Conservation (phyloP, 2,888 invertebrate genomes). For the Erebia palarica region DNA sequence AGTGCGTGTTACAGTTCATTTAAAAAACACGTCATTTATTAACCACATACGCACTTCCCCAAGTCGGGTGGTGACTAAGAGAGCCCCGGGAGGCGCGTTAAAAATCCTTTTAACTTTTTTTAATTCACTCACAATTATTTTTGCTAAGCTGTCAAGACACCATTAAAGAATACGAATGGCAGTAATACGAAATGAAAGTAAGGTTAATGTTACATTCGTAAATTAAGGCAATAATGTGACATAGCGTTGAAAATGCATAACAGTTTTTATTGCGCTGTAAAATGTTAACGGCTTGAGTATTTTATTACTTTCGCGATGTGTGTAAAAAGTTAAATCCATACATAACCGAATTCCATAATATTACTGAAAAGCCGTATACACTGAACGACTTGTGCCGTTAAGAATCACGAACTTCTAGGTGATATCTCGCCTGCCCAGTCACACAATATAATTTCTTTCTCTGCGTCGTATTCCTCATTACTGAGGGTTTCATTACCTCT, state of each 20-base stretch:
- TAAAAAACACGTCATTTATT: conserved; percentile 17
- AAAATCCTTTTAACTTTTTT: conserved; percentile 33
- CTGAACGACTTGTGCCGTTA: too few species aligned
- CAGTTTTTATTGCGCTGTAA: conserved; percentile 25
- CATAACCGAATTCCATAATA: not conserved
- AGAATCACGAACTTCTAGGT: too few species aligned
- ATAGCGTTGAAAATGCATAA: conserved; percentile 28
- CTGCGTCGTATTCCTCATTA: too few species aligned
- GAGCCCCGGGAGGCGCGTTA: conserved; percentile 22
- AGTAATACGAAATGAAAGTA: conserved; percentile 22
- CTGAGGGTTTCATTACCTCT: too few species aligned
- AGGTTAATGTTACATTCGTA: conserved; percentile 29
- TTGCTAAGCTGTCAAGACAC: conserved; percentile 27
- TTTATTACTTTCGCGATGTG: not conserved
- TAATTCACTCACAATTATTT: conserved; percentile 28
- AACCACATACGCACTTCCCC: conserved; percentile 23
- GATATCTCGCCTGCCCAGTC: too few species aligned
- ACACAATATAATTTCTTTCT: too few species aligned
- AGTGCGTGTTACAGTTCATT: conserved; percentile 15
- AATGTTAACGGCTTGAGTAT: conserved; percentile 12
- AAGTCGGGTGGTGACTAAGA: conserved; percentile 36
- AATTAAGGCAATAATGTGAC: conserved; percentile 31
- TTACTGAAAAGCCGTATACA: not conserved
- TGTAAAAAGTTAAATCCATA: not conserved
- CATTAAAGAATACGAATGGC: conserved; percentile 29